A percentile compares a stretch with the other conserved stretches of the same genome.
These are phyloP conservation scores for Phrynosoma platyrhinos DNA, from an alignment of 2,113 vertebrate genomes.

Conservation along the genomic window DNA sequence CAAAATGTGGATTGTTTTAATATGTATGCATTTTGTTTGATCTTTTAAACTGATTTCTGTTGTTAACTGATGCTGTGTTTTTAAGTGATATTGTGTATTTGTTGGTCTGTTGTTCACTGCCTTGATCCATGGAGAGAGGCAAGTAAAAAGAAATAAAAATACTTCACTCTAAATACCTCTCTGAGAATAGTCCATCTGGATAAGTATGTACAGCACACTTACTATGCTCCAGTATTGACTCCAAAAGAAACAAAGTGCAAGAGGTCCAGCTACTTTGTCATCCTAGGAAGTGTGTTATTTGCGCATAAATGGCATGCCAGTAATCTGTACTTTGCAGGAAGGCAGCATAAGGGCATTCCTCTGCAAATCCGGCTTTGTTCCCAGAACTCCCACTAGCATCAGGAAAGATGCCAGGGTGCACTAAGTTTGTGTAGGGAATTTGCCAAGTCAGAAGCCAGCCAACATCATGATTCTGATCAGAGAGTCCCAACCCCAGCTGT, in stretches of 20 bases:
- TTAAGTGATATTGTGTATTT: too few species aligned
- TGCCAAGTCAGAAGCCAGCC: background rate
- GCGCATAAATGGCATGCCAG: background rate
- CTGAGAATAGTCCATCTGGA: background rate
- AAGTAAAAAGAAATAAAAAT: too few species aligned
- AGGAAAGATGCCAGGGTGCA: background rate
- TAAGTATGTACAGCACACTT: background rate
- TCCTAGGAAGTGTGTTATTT: background rate
- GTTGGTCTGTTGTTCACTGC: too few species aligned
- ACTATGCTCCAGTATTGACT: background rate
- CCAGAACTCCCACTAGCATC: background rate
- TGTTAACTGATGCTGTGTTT: too few species aligned
- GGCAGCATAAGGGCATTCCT: background rate
- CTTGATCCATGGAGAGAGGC: too few species aligned
- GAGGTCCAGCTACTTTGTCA: background rate
- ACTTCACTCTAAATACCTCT: background rate
- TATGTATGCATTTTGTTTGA: too few species aligned
- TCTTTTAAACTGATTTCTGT: too few species aligned
- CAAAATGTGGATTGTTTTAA: too few species aligned
- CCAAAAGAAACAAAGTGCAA: background rate
- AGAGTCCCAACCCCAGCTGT: too few species aligned
- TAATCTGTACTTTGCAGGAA: background rate
- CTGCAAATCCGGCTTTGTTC: background rate
- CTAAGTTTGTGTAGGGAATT: background rate
- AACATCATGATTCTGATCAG: background rate